A percentile compares a stretch with the other conserved stretches of the same genome.
phyloP scores from a whole-genome alignment of 2,113 vertebrate species.

The Labeo catla region DNA sequence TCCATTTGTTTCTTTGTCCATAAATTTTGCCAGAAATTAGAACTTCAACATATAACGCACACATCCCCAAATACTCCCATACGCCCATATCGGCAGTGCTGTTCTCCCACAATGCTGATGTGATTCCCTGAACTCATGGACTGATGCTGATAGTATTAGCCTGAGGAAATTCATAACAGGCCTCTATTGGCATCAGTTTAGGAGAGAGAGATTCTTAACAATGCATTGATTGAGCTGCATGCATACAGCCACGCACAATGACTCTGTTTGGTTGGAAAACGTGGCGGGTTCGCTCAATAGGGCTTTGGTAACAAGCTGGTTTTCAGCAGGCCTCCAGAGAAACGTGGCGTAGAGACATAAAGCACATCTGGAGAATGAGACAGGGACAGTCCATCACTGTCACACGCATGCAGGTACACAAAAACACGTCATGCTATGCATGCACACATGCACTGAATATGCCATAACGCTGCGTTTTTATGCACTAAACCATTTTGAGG shows the following conservation, averaged over 20 bases:
- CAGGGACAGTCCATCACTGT: conserved; percentile 6
- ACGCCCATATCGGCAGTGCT: not conserved
- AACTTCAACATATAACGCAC: not conserved
- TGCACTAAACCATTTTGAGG: not conserved
- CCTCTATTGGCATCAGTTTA: conserved; percentile 11
- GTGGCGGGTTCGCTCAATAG: not conserved
- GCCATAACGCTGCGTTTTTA: not conserved
- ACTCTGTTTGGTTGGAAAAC: conserved; percentile 7
- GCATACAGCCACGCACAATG: not conserved
- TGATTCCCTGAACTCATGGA: conserved; percentile 9
- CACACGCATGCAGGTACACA: not conserved
- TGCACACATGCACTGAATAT: not conserved
- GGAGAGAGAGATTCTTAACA: conserved; percentile 15
- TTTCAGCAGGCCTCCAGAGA: not conserved
- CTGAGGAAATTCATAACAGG: conserved; percentile 29
- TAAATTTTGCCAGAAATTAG: not conserved
- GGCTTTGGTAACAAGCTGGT: not conserved
- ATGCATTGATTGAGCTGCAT: conserved; percentile 31
- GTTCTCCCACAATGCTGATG: conserved; percentile 18
- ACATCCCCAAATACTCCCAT: not conserved
- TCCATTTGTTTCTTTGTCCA: not conserved
- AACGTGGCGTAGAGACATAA: not conserved
- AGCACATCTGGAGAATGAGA: conserved; percentile 27
- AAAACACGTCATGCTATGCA: not conserved
- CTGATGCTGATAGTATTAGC: conserved; percentile 13